Conservation (phyloP, 2,113 vertebrate genomes). For the Panthera tigris region DNA sequence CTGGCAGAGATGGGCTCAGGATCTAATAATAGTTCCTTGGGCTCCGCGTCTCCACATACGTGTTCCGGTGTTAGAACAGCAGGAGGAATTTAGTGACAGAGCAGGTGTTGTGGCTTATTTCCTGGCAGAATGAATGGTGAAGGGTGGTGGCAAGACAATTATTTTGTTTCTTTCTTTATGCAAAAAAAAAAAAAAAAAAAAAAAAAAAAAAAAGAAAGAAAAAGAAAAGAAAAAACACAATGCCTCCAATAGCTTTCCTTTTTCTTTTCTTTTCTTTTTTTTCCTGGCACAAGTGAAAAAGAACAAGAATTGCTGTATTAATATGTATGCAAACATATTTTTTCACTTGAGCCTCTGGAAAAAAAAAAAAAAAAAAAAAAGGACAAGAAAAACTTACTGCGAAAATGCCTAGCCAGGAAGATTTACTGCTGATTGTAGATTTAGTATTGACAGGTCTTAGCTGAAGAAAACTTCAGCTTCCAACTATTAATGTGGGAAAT, state of each 20-base stretch:
- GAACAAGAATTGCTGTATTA: conserved; percentile 69
- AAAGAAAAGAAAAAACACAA: conserved; percentile 48
- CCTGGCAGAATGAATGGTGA: conserved; percentile 69
- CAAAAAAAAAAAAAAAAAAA: conserved; percentile 45
- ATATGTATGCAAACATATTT: conserved; percentile 74
- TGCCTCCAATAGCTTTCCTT: conserved; percentile 50
- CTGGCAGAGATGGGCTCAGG: conserved; percentile 66
- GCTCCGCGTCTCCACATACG: conserved; percentile 61
- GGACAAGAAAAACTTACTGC: conserved; percentile 72
- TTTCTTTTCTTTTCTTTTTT: conserved; percentile 36
- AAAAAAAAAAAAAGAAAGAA: not conserved
- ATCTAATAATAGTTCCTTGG: conserved; percentile 77
- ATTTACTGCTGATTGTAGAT: conserved; percentile 79
- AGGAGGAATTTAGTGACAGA: conserved; percentile 73
- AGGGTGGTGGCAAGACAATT: conserved; percentile 58
- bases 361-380: not conserved
- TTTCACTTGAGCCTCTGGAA: conserved; percentile 64
- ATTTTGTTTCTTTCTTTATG: conserved; percentile 59
- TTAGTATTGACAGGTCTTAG: conserved; percentile 76
- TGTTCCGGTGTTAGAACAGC: conserved; percentile 61
- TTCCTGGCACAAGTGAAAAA: conserved; percentile 61
- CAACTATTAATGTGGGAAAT: conserved; percentile 78
- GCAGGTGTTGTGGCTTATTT: conserved; percentile 75
- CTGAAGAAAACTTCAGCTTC: conserved; percentile 81
- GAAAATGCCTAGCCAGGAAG: conserved; percentile 79